Base-by-base conservation (phyloP, 2,797 vertebrate species). In the Sciurus vulgaris region DNA sequence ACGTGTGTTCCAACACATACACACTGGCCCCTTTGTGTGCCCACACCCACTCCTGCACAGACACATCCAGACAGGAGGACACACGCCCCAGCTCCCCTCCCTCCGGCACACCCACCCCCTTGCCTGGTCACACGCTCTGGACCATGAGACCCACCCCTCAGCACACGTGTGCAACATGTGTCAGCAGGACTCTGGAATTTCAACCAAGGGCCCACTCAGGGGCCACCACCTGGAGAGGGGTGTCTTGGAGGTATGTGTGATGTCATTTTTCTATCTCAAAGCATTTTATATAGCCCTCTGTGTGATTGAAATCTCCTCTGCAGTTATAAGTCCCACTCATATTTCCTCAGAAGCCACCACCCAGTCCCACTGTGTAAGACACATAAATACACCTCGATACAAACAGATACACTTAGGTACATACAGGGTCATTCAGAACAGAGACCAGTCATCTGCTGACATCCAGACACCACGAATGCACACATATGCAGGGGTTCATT, bases 61-160 rank as follows among this genome's bases (percentile, higher is more conserved):
- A 83, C 94, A 95, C 73, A 92, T 95, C 95, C 89, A 28, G 90
- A 51, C 92, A 95, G 41, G 94, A 92, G 93, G 78, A 38, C 78
- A 89, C 89, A 90, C 41, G 15, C 85, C 97, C 85, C 67, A 72
- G 86, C 15, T 65, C 87, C 65, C 69, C 65, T 86, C 95, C 82
- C 69, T 35, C 0, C 0, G 86, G 86, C 38, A 51, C 97, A 38
- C 82, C 77, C 77, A n/a, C 47, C 79, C 83, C 59, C 70, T 15
- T 33, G 5, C 44, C 82, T 5, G 2, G 35, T 56, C 56, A 82
- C 86, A 67, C 0, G 5, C 89, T 63, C 41, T 1, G 38, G 85
- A 85, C 88, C 65, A 20, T 4, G 79, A 95, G 67, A 82, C 81
- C 41, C 72, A 63, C 1, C 0, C 56, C 73, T 73, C 54, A 49